These are phyloP conservation scores for Morone chrysops DNA, from an alignment of 2,113 vertebrate species.

Conservation along the genomic window DNA sequence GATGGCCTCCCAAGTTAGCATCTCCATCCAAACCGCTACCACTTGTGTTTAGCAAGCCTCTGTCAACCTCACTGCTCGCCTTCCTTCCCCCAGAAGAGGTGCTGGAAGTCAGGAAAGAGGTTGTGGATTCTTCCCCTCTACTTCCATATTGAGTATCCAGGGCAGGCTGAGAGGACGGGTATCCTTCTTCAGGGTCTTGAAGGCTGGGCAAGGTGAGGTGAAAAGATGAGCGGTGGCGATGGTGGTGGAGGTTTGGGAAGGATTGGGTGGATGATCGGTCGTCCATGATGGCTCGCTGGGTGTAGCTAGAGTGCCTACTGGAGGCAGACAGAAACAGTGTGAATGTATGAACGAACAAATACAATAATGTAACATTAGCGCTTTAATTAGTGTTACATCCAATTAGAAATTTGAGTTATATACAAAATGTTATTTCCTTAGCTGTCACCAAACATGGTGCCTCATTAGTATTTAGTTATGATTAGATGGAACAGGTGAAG, in stretches of 20 bases:
- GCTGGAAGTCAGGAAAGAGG: constrained; percentile 30
- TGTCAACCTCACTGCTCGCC: constrained; percentile 6
- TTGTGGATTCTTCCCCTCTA: constrained; percentile 26
- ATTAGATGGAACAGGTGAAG: no score
- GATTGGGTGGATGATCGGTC: constrained; percentile 57
- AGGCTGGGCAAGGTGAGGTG: constrained; percentile 44
- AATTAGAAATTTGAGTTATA: no score
- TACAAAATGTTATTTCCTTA: neutral
- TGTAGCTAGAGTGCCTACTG: constrained; percentile 50
- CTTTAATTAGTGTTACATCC: no score
- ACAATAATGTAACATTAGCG: neutral
- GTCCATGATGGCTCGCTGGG: constrained; percentile 63
- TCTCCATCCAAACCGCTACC: constrained; percentile 48
- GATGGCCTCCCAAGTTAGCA: constrained; percentile 39
- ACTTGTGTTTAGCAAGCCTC: constrained; percentile 34
- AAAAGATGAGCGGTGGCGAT: constrained; percentile 47
- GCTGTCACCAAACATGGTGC: neutral
- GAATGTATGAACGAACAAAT: neutral
- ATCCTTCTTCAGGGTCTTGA: constrained; percentile 52
- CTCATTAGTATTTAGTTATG: neutral
- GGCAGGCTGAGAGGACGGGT: constrained; percentile 46
- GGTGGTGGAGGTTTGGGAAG: constrained; percentile 66
- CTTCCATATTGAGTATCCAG: constrained; percentile 41
- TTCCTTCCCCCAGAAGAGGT: constrained; percentile 5
- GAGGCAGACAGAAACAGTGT: constrained; percentile 16